Evolutionary conservation across 2,797 vertebrate genomes (phyloP), one percentile per base, ranked within the genome.

Genomic region (Epinephelus awoara): DNA sequence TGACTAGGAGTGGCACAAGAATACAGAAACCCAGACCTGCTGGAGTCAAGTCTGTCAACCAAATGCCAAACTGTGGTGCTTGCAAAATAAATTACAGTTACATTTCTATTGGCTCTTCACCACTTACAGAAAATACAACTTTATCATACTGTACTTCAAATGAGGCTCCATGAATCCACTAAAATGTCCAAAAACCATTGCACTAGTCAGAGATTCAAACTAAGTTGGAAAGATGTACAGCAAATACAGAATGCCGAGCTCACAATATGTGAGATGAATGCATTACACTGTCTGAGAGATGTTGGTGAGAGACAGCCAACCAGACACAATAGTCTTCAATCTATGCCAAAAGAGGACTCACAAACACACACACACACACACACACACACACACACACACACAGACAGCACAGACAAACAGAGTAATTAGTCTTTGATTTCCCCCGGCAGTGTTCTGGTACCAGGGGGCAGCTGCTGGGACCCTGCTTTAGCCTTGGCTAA

Each of bases 381-480:
- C 49, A 62, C 47, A 72, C 74, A 74, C 75, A 75, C 72, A 71
- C 75, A 80, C 75, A 70, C 85, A 68, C 54, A 84, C 47, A 75
- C 66, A 80, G 76, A 81, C 59, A 57, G 49, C 40, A 83, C 64
- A 85, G 38, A 90, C 85, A 91, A 72, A 85, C 72, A 79, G 54
- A 82, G 81, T 92, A 91, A 94, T 93, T 90, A 91, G 88, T 86
- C 89, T 88, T 88, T 92, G 88, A 90, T 92, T 91, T 93, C 87
- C 91, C 92, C 67, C 67, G 86, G 88, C 83, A 85, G 88, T 75
- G 68, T 85, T 79, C 82, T 84, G 81, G 89, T 90, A 89, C 85
- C 84, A 85, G 82, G 89, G 91, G 88, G 82, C 85, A 91, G 88
- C 90, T 91, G 88, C 85, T 83, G 86, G 85, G 82, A 80, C 88